A percentile compares a stretch with the other conserved stretches of the same genome.
phyloP scores from a whole-genome alignment of 2,888 invertebrate genomes.

The Lutraria lutraria region DNA sequence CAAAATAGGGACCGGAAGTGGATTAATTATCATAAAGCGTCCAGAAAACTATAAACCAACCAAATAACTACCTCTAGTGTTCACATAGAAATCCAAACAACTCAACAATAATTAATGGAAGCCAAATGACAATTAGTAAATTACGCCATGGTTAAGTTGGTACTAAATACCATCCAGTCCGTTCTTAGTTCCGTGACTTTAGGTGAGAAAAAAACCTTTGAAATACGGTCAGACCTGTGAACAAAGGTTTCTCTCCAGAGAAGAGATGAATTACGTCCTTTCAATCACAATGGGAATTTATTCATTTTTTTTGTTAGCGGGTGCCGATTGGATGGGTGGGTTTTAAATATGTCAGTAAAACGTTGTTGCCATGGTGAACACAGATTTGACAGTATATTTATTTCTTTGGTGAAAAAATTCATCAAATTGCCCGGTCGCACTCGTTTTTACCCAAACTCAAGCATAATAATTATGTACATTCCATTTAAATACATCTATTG shows the following conservation, averaged over 20 bases:
- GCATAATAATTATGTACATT: slow-evolving; percentile 23
- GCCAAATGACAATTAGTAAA: background rate
- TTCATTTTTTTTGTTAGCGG: background rate
- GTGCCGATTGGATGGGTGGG: background rate
- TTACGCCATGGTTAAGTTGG: background rate
- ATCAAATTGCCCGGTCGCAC: background rate
- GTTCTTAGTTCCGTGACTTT: background rate
- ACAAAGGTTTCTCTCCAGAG: too few species aligned
- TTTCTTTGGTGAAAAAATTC: background rate
- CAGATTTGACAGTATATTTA: background rate
- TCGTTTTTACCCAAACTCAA: background rate
- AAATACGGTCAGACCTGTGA: too few species aligned
- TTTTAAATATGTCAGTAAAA: background rate
- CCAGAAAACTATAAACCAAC: background rate
- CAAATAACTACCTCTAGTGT: background rate
- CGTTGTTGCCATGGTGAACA: background rate
- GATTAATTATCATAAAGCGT: background rate
- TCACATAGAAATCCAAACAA: background rate
- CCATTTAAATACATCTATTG: background rate
- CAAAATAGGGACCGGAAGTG: background rate
- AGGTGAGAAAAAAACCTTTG: too few species aligned
- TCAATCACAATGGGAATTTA: background rate
- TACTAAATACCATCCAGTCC: background rate
- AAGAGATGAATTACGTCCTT: too few species aligned
- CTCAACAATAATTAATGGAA: background rate